These are phyloP conservation scores for Nyctereutes procyonoides DNA, from an alignment of 2,113 vertebrate species.

Conservation along the genomic window DNA sequence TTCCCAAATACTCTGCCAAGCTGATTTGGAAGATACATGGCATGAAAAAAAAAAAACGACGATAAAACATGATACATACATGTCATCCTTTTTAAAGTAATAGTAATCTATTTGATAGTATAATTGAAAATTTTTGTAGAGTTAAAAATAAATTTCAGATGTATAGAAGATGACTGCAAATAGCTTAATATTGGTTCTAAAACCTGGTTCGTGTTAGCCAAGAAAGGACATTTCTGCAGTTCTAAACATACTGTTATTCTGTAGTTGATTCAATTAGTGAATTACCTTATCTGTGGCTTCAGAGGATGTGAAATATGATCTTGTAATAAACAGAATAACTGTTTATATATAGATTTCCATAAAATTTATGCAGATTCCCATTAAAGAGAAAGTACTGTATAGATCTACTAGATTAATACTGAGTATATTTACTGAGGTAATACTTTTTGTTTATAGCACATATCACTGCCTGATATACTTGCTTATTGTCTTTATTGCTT, in stretches of 20 bases:
- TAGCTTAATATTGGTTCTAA: conserved; percentile 43
- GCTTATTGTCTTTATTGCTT: neutral
- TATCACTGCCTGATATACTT: neutral
- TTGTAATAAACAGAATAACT: neutral
- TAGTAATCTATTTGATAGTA: conserved; percentile 4
- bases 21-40: conserved; percentile 57
- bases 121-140: conserved; percentile 47
- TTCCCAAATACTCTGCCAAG: conserved; percentile 51
- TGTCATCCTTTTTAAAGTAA: neutral
- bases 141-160: conserved; percentile 57
- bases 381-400: neutral
- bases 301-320: neutral
- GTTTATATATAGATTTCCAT: neutral
- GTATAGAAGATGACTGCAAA: neutral
- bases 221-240: neutral
- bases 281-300: neutral
- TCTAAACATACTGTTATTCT: neutral
- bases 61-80: neutral
- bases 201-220: neutral
- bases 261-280: neutral
- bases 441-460: neutral
- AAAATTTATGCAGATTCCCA: neutral
- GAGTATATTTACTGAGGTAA: neutral
- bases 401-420: neutral
- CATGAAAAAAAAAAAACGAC: conserved; percentile 34